Evolutionary conservation across 2,888 invertebrate genomes (phyloP).

Genomic region (Aphodius granarius): DNA sequence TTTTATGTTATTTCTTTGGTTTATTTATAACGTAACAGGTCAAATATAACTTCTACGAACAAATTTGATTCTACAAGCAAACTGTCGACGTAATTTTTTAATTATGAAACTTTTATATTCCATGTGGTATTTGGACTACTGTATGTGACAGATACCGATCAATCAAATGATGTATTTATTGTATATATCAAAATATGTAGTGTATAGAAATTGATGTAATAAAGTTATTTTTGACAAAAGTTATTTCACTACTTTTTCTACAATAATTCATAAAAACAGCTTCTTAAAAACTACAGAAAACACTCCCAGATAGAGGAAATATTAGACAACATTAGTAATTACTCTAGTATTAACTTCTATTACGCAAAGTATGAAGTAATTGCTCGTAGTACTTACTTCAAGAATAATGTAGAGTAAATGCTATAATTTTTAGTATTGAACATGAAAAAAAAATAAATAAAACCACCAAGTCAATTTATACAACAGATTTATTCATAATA

Average conservation of each 20-base stretch:
- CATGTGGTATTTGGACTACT: not conserved
- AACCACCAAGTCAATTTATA: slow-evolving; percentile 56
- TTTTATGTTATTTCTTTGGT: too few species aligned
- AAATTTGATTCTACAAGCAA: too few species aligned
- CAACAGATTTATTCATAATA: not conserved
- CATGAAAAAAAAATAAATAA: not conserved
- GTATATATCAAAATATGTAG: not conserved
- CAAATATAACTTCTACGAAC: not conserved
- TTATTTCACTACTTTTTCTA: not conserved
- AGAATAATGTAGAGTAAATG: too few species aligned
- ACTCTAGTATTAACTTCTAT: too few species aligned
- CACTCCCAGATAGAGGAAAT: too few species aligned
- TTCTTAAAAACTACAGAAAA: too few species aligned
- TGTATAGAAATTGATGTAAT: not conserved
- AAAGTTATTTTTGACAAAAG: not conserved
- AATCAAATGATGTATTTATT: not conserved
- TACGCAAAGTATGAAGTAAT: too few species aligned
- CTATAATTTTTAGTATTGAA: too few species aligned
- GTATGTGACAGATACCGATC: not conserved
- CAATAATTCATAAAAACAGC: too few species aligned
- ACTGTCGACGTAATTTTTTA: not conserved
- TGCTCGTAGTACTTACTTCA: too few species aligned
- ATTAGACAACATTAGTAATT: too few species aligned
- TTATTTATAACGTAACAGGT: not conserved
- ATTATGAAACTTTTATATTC: not conserved